Conservation (phyloP, 2,888 invertebrate genomes). For the Chaetogeoica ovagalla region DNA sequence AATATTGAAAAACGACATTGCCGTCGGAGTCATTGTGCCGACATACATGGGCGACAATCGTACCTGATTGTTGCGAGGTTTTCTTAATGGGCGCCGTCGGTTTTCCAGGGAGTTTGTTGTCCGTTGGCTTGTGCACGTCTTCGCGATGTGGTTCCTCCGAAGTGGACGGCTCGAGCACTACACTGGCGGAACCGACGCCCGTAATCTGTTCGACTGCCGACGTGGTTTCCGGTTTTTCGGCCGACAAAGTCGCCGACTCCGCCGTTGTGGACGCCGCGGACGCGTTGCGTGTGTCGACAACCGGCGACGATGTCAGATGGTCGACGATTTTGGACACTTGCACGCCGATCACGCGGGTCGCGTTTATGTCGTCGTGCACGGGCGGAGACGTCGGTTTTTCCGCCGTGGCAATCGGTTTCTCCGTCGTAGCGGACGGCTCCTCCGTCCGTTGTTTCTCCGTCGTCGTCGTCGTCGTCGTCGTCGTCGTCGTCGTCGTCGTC, state of each 20-base stretch:
- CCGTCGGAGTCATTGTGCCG: too few species aligned
- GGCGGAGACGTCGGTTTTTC: constrained; percentile 53
- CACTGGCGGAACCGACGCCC: constrained; percentile 57
- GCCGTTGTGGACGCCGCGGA: background rate
- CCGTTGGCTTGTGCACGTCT: constrained; percentile 56
- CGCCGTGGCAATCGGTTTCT: background rate
- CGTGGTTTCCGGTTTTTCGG: background rate
- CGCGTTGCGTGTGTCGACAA: constrained; percentile 4
- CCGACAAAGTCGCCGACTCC: background rate
- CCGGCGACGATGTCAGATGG: constrained; percentile 42
- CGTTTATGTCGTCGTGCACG: constrained; percentile 57
- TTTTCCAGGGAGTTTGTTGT: constrained; percentile 20
- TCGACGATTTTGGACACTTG: constrained; percentile 53
- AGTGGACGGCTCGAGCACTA: constrained; percentile 61
- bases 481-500: background rate
- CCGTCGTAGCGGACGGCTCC: background rate
- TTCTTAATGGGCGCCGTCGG: constrained; percentile 36
- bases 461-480: background rate
- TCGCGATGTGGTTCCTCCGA: constrained; percentile 58
- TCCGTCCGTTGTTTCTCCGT: background rate
- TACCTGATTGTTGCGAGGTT: constrained; percentile 36
- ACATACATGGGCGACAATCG: too few species aligned
- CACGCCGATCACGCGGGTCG: constrained; percentile 55
- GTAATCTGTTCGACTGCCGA: constrained; percentile 48
- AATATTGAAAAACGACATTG: too few species aligned